Evolutionary conservation across 2,797 vertebrate genomes (phyloP).

Genomic region (Cottoperca gobio): DNA sequence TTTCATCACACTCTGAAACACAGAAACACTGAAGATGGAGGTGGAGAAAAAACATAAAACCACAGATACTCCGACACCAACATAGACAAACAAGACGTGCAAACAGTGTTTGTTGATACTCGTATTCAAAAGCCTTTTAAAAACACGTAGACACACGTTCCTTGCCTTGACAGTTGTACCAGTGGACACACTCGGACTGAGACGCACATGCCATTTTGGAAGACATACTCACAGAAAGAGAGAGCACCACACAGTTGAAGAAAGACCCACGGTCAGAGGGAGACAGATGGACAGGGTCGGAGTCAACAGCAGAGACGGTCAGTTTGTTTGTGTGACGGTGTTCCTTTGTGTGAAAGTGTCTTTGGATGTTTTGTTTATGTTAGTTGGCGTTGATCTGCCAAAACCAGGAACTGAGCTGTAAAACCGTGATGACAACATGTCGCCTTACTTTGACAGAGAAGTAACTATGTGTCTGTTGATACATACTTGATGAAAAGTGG

Average conservation of each 20-base stretch:
- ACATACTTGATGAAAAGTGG: constrained; percentile 3
- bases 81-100: constrained; percentile 57
- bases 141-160: constrained; percentile 40
- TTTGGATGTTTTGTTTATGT: neutral
- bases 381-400: constrained; percentile 7
- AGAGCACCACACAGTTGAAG: constrained; percentile 73
- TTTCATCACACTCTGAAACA: constrained; percentile 58
- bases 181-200: constrained; percentile 38
- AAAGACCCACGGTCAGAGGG: constrained; percentile 78
- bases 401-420: constrained; percentile 26
- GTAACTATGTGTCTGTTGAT: neutral
- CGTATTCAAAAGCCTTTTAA: constrained; percentile 15
- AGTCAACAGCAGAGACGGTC: constrained; percentile 74
- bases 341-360: constrained; percentile 31
- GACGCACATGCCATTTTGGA: constrained; percentile 58
- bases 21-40: constrained; percentile 60
- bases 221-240: constrained; percentile 83
- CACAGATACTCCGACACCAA: constrained; percentile 40
- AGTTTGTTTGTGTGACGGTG: constrained; percentile 48
- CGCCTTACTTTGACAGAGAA: neutral
- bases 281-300: constrained; percentile 82
- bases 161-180: neutral
- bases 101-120: constrained; percentile 30
- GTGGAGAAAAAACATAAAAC: constrained; percentile 57
- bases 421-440: constrained; percentile 20